phyloP scores from a whole-genome alignment of 2,113 vertebrate genomes.

The Calypte anna region DNA sequence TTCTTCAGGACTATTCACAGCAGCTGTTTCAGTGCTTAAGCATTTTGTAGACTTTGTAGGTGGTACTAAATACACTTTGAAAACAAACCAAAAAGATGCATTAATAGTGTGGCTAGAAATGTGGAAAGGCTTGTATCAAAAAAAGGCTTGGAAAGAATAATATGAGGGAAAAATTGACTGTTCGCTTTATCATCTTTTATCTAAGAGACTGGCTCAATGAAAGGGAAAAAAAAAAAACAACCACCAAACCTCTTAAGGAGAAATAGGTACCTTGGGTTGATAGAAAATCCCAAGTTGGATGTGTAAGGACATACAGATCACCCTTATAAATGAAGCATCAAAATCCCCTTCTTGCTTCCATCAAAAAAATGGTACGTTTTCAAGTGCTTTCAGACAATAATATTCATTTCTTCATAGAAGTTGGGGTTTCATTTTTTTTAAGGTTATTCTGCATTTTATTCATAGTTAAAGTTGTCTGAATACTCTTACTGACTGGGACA shows the following conservation, averaged over 20 bases:
- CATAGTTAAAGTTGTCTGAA: background rate
- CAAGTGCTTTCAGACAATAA: background rate
- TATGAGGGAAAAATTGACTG: background rate
- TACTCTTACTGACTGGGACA: background rate
- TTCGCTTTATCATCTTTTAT: background rate
- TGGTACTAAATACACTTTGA: background rate
- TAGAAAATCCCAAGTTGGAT: background rate
- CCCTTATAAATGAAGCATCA: background rate
- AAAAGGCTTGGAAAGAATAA: background rate
- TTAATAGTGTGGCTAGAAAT: background rate
- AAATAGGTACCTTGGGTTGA: background rate
- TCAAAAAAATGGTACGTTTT: background rate
- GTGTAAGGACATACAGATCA: background rate
- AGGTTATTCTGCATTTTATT: background rate
- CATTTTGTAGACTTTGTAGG: too few relatives aligned
- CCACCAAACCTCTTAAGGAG: background rate
- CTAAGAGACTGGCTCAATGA: background rate
- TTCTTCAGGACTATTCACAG: rapidly evolving
- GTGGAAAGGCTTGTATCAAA: background rate
- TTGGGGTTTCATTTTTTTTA: background rate
- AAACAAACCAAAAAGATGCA: background rate
- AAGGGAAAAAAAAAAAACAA: background rate
- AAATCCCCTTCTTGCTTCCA: background rate
- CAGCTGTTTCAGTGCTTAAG: rapidly evolving
- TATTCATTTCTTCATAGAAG: rapidly evolving